phyloP scores from a whole-genome alignment of 2,113 vertebrate species.

The Scopus umbretta region DNA sequence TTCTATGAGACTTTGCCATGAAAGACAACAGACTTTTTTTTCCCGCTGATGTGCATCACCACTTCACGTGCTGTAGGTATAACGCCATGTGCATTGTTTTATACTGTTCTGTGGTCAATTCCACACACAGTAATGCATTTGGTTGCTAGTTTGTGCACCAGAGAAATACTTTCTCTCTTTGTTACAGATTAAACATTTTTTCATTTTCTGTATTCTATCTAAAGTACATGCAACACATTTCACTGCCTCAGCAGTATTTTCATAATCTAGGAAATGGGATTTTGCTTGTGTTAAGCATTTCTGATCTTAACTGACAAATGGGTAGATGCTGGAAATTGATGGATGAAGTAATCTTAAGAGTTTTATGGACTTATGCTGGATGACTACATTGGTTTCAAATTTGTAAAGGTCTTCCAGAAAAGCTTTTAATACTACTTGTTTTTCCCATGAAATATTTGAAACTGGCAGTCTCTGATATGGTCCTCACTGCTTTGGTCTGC shows the following conservation, averaged over 20 bases:
- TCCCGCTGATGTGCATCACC: not conserved
- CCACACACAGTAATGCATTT: not conserved
- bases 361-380: not conserved
- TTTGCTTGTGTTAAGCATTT: not conserved
- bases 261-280: not conserved
- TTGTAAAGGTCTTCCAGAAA: not conserved
- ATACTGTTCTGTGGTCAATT: not conserved
- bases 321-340: not conserved
- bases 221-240: not conserved
- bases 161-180: not conserved
- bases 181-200: not conserved
- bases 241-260: not conserved
- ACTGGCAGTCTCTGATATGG: not conserved
- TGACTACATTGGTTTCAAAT: not conserved
- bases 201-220: not conserved
- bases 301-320: not conserved
- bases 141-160: not conserved
- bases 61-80: not conserved
- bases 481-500: not conserved
- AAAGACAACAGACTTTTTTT: not conserved
- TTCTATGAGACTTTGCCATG: not conserved
- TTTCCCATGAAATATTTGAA: not conserved
- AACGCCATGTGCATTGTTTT: not conserved
- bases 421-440: not conserved
- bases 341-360: not conserved